Evolutionary conservation across 2,797 vertebrate genomes (phyloP), one percentile per base, ranked within the genome.

Genomic region (Carduelis carduelis): DNA sequence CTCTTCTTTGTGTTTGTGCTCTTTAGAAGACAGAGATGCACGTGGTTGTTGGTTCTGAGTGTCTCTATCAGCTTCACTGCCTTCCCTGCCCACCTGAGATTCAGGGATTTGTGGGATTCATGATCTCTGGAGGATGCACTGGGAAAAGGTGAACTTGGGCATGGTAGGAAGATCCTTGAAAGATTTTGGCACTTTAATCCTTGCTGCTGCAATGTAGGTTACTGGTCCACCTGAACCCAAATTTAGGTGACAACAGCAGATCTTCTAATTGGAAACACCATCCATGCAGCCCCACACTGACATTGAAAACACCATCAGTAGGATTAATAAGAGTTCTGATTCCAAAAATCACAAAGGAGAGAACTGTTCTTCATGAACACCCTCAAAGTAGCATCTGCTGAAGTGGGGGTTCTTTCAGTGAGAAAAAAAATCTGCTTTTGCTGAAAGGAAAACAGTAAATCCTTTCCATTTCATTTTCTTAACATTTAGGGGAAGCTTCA

Each of bases 281-380:
- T 27, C 63, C 35, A 37, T 46, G 30, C 52, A 87, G 50, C 30
- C n/a, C 47, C 37, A 70, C n/a, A 34, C 2, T 0, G 1, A n/a
- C 37, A 66, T 1, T 26, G 30, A 74, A 60, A 39, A 1, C 56
- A 66, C 14, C 12, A 22, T n/a, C 46, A 61, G 32, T 35, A n/a
- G 66, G 41, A 30, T 39, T n/a, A 65, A 43, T 46, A 53, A 44
- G 7, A 57, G 26, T 83, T 78, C 57, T 81, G 19, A 3, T 78
- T 90, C 61, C 14, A 65, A 89, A 89, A 84, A 55, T 47, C n/a
- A 47, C 50, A 56, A 39, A 84, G 44, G 15, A 61, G 74, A 68
- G 34, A 44, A 32, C 18, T 86, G 14, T 32, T 82, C 32, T 68
- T 3, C 53, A 17, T 27, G 27, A 68, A 34, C 53, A 89, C 8